These are phyloP conservation scores for Conchocele bisecta DNA, from an alignment of 2,888 invertebrate species.

Conservation along the genomic window DNA sequence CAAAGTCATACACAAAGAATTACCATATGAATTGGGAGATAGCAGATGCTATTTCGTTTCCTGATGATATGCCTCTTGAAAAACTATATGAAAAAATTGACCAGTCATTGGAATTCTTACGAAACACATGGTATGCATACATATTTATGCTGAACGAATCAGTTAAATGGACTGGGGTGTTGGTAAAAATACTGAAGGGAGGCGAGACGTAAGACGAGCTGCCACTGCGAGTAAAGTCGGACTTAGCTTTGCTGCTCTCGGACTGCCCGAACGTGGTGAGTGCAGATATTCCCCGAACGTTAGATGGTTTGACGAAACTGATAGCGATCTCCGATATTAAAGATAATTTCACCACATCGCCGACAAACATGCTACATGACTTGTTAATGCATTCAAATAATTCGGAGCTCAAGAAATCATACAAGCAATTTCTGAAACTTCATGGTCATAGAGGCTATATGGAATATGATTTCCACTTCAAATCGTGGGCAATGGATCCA, in stretches of 20 bases:
- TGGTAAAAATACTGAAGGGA: conserved; percentile 1
- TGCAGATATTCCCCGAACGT: background rate
- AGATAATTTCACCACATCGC: background rate
- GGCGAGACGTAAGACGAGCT: background rate
- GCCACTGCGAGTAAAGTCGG: background rate
- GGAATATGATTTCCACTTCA: conserved; percentile 83
- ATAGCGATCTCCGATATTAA: background rate
- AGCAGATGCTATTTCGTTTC: too few species aligned
- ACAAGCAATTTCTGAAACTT: conserved; percentile 85
- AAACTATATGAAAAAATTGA: background rate
- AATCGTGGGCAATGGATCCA: conserved; percentile 63
- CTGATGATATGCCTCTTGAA: too few species aligned
- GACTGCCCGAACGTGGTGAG: background rate
- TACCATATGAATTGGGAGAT: too few species aligned
- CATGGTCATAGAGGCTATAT: conserved; percentile 87
- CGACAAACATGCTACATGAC: background rate
- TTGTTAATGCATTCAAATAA: background rate
- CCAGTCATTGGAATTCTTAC: background rate
- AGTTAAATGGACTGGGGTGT: background rate
- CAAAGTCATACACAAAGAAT: too few species aligned
- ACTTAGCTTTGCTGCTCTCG: background rate
- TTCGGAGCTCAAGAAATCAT: background rate
- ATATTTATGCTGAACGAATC: background rate
- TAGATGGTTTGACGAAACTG: background rate
- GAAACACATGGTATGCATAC: background rate